Evolutionary conservation across 2,797 vertebrate genomes (phyloP), one percentile per base, ranked within the genome.

Genomic region (Taenioides sp.): DNA sequence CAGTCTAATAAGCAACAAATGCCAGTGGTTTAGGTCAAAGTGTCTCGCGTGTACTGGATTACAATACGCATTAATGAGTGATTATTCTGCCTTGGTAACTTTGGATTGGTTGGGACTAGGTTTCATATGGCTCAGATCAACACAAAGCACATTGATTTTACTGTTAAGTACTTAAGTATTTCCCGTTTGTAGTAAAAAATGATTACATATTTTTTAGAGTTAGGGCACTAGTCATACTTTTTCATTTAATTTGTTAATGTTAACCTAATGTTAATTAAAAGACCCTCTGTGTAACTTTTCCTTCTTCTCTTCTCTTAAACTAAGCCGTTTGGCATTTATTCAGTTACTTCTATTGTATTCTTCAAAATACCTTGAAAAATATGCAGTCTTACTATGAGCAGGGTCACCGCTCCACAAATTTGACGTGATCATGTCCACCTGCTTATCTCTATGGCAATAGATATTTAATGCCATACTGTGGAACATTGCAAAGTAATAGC

Each of bases 1-100:
- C 88, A 84, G 83, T 65, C 80, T 92, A 92, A 90, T 89, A 88
- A 91, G 85, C 76, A 86, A 73, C 79, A 72, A 68, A 82, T 70
- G 40, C 57, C 80, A 79, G 75, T 80, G 71, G 75, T 83, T 86
- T 80, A 67, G 83, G 80, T 82, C 71, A 65, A 52, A 64, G 70
- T 65, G 55, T 64, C 75, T 67, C 25, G 34, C 61, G 58, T 73
- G 70, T 52, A 28, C 7, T 11, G 37, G 37, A 47, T 47, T 47
- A 47, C 12, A 85, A 83, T 68, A 65, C 76, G 67, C 65, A 71
- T 79, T 86, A 84, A 82, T 74, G 61, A 80, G 63, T 50, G 47
- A 40, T 83, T 77, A 79, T 71, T 80, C 52, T 76, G 74, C 70
- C 69, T 84, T 73, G 67, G 84, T 86, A 76, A 73, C 67, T 71